Evolutionary conservation across 2,888 invertebrate genomes (phyloP).

Genomic region (Andrena trimmerana): DNA sequence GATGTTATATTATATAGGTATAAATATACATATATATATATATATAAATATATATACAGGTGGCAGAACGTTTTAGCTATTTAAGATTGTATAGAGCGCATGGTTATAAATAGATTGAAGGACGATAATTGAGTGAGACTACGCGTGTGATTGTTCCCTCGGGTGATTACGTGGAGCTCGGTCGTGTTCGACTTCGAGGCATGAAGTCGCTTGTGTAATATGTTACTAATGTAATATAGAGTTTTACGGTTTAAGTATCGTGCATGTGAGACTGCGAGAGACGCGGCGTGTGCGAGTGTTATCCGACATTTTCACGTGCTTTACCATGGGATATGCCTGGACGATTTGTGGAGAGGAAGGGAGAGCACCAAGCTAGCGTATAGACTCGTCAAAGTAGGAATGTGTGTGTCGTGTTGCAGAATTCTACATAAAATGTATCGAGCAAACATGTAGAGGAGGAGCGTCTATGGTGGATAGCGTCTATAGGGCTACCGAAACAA

Average conservation of each 20-base stretch:
- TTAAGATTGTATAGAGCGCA: slow-evolving; percentile 80
- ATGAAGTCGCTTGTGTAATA: slow-evolving; percentile 68
- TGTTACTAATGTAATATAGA: slow-evolving; percentile 82
- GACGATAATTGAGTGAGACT: slow-evolving; percentile 30
- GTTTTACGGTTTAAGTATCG: slow-evolving; percentile 76
- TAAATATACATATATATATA: slow-evolving; percentile 58
- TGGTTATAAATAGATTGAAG: slow-evolving; percentile 74
- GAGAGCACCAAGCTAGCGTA: slow-evolving; percentile 52
- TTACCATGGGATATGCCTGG: slow-evolving; percentile 45
- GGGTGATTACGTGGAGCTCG: slow-evolving; percentile 27
- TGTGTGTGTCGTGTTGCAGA: slow-evolving; percentile 68
- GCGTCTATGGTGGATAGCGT: slow-evolving; percentile 52
- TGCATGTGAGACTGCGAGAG: slow-evolving; percentile 68
- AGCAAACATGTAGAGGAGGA: slow-evolving; percentile 52
- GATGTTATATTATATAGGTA: slow-evolving; percentile 61
- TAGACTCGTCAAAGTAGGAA: slow-evolving; percentile 67
- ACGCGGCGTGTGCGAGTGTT: slow-evolving; percentile 25
- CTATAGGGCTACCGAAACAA: slow-evolving; percentile 53
- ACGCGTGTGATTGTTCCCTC: slow-evolving; percentile 33
- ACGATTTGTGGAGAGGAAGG: slow-evolving; percentile 38
- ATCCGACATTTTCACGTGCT: slow-evolving; percentile 45
- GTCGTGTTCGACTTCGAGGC: slow-evolving; percentile 42
- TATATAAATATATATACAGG: slow-evolving; percentile 63
- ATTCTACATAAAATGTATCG: slow-evolving; percentile 67
- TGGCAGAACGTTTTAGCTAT: slow-evolving; percentile 71